A percentile compares a stretch with the other conserved stretches of the same genome.
phyloP scores from a whole-genome alignment of 1,140 invertebrate species.

The Parapsyche elsis region DNA sequence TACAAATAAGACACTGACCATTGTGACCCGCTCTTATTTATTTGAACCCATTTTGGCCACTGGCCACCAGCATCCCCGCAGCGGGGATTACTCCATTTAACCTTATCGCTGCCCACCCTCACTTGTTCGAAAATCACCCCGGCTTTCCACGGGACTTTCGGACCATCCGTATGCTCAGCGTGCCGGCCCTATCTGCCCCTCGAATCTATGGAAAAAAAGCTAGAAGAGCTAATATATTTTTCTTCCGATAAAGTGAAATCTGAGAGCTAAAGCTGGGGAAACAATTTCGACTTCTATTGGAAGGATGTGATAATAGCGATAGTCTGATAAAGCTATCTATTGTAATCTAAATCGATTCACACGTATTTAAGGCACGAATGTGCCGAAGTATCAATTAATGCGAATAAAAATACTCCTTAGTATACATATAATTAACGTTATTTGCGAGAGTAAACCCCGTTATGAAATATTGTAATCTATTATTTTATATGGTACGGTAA shows the following conservation, averaged over 20 bases:
- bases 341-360: background rate
- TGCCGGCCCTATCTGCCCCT: constrained; percentile 19
- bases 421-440: no score
- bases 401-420: no score
- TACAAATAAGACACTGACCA: constrained; percentile 38
- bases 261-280: background rate
- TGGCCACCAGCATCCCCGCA: constrained; percentile 7
- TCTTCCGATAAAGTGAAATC: background rate
- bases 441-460: no score
- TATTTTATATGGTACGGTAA: no score
- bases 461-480: no score
- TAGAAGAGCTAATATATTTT: background rate
- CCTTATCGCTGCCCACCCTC: constrained; percentile 29
- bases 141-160: background rate
- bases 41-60: constrained; percentile 22
- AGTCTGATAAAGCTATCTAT: background rate
- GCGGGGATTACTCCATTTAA: constrained; percentile 38
- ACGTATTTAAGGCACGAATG: background rate
- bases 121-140: background rate
- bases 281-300: constrained; percentile 11
- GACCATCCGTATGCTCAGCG: background rate
- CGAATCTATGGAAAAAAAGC: constrained; percentile 5
- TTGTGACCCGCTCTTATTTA: constrained; percentile 39
- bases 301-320: background rate
- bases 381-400: no score